Base-by-base conservation (phyloP, 2,113 vertebrate species). In the Sturnira hondurensis region DNA sequence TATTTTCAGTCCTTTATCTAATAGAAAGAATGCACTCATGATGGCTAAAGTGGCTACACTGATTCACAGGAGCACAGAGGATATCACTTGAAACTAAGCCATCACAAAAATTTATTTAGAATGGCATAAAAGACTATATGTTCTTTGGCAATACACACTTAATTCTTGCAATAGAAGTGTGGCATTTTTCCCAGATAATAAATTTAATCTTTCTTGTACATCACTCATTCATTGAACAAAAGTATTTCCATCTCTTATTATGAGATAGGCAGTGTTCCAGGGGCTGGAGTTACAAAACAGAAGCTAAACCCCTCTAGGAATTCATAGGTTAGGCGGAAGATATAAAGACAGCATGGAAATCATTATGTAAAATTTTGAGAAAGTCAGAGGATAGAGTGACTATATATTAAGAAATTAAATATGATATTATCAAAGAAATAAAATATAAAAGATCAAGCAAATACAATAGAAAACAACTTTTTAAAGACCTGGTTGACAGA, bases 201-300 rank as follows among this genome's bases (percentile, higher is more conserved):
- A 90, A 71, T 63, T 80, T 38, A 61, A 50, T 89, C 20, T 73
- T 10, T 71, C 28, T 85, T 24, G 73, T n/a, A 43, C 7, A n/a
- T 71, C 41, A 71, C 78, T 65, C 92, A 93, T 41, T 93, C 41
- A 94, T 43, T 76, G n/a, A 86, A 71, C 63, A 70, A 58, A 84
- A 45, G 5, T 54, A 71, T 78, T 87, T 47, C 56, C 45, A 82
- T 78, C n/a, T 76, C n/a, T 47, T 82, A 36, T 33, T 74, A 56
- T 82, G 58, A 73, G 41, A 63, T 6, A 38, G 38, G 47, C 38
- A 74, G 31, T 56, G 38, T 74, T 86, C 36, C 89, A 92, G 56
- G 54, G 65, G 33, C 36, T 74, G 7, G 38, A 41, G 22, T 87
- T 38, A 73, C 54, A 95, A 56, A 86, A 45, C 17, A 45, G 52